phyloP scores from a whole-genome alignment of 2,113 vertebrate species.

The Reinhardtius hippoglossoides region DNA sequence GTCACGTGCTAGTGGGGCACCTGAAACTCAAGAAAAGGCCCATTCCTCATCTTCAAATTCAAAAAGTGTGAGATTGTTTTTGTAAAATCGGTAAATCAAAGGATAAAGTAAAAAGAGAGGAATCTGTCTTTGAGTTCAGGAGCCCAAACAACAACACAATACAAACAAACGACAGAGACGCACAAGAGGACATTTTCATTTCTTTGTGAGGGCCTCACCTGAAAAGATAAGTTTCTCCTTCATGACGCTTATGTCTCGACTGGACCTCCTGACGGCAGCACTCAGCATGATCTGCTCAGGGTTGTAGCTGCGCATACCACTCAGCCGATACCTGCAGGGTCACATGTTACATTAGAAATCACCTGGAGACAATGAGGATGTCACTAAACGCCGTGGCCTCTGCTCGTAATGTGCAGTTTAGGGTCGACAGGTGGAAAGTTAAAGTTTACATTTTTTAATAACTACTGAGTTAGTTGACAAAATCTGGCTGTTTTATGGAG shows the following conservation, averaged over 20 bases:
- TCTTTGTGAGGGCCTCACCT: slow-evolving; percentile 76
- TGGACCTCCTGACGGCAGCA: slow-evolving; percentile 88
- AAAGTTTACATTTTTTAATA: too few species aligned
- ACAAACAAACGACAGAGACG: slow-evolving; percentile 3
- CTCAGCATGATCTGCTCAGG: slow-evolving; percentile 99
- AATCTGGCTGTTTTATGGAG: too few species aligned
- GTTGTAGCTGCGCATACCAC: slow-evolving; percentile 93
- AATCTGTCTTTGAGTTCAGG: slow-evolving; percentile 6
- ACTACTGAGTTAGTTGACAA: too few species aligned
- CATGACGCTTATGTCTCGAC: slow-evolving; percentile 96
- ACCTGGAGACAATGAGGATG: too few species aligned
- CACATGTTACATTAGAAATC: slow-evolving; percentile 36
- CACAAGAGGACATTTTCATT: slow-evolving; percentile 1
- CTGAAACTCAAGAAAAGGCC: slow-evolving; percentile 21
- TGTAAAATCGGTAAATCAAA: not conserved
- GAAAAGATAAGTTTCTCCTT: slow-evolving; percentile 99
- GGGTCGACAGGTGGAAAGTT: too few species aligned
- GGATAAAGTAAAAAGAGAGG: not conserved
- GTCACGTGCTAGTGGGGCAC: slow-evolving; percentile 32
- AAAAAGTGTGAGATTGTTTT: not conserved
- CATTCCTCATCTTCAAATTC: not conserved
- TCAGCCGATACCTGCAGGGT: slow-evolving; percentile 90
- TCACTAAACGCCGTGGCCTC: too few species aligned
- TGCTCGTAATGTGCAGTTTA: too few species aligned
- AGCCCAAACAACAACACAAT: slow-evolving; percentile 15